Conservation (phyloP, 2,113 vertebrate genomes). For the Halcyon malimbica region DNA sequence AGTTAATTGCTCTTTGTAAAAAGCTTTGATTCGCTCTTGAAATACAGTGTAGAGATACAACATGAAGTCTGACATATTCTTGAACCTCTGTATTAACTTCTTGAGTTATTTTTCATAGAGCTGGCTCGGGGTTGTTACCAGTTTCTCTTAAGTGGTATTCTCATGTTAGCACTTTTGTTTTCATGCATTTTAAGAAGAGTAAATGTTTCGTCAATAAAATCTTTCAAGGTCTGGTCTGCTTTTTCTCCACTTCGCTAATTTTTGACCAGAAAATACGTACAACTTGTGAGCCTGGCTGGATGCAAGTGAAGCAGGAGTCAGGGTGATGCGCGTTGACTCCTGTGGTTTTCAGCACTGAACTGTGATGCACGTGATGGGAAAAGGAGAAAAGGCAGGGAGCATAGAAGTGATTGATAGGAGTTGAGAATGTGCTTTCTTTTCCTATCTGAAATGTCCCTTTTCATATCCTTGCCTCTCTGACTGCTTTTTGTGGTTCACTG, state of each 20-base stretch:
- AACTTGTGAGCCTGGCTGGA: neutral
- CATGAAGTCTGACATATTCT: neutral
- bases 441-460: neutral
- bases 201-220: neutral
- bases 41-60: neutral
- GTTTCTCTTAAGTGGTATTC: neutral
- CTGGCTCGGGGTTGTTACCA: neutral
- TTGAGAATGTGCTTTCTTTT: neutral
- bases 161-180: neutral
- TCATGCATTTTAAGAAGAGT: neutral
- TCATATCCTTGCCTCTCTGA: neutral
- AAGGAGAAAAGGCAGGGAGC: neutral
- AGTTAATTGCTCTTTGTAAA: neutral
- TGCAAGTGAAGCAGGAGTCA: neutral
- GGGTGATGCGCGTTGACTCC: neutral
- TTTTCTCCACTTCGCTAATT: neutral
- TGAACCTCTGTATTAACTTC: neutral
- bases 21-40: neutral
- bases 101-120: neutral
- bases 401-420: neutral
- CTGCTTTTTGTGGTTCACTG: neutral
- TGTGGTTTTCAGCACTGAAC: neutral
- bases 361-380: neutral
- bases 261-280: neutral
- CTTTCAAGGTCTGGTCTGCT: neutral